Evolutionary conservation across 2,888 invertebrate genomes (phyloP).

Genomic region (Ditula angustiorana): DNA sequence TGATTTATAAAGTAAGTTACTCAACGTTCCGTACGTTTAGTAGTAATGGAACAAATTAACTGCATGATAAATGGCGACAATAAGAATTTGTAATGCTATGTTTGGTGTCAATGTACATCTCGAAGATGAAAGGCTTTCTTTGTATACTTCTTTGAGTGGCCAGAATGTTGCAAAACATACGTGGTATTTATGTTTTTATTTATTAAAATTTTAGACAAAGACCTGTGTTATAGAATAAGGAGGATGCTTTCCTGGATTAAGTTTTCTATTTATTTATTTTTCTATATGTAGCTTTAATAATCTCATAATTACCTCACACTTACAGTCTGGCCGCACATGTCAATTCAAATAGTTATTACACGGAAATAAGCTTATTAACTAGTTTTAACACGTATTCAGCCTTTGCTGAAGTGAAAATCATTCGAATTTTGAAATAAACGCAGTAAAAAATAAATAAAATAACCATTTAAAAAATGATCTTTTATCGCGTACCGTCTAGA

Average conservation of each 20-base stretch:
- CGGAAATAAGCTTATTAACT: too few relatives aligned
- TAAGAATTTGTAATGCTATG: conserved; percentile 41
- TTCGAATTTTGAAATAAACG: background rate
- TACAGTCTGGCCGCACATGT: too few relatives aligned
- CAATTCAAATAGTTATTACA: too few relatives aligned
- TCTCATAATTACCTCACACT: too few relatives aligned
- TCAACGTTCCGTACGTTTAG: conserved; percentile 23
- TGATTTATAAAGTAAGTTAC: conserved; percentile 31
- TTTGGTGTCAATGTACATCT: conserved; percentile 3
- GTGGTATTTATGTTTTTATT: too few relatives aligned
- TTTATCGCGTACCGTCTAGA: conserved; percentile 4
- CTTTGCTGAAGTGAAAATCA: background rate
- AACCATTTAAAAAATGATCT: conserved; percentile 6
- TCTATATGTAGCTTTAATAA: too few relatives aligned
- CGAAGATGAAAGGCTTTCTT: background rate
- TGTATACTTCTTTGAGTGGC: background rate
- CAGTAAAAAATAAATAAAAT: background rate
- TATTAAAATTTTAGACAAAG: too few relatives aligned
- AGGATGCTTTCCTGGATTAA: too few relatives aligned
- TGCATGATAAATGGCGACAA: conserved; percentile 49
- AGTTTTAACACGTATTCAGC: background rate
- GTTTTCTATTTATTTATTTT: too few relatives aligned
- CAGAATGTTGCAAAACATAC: too few relatives aligned
- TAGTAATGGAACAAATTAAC: conserved; percentile 50
- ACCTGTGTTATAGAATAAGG: too few relatives aligned